Conservation (phyloP, 2,888 invertebrate species). For the Lucinisca nassula region DNA sequence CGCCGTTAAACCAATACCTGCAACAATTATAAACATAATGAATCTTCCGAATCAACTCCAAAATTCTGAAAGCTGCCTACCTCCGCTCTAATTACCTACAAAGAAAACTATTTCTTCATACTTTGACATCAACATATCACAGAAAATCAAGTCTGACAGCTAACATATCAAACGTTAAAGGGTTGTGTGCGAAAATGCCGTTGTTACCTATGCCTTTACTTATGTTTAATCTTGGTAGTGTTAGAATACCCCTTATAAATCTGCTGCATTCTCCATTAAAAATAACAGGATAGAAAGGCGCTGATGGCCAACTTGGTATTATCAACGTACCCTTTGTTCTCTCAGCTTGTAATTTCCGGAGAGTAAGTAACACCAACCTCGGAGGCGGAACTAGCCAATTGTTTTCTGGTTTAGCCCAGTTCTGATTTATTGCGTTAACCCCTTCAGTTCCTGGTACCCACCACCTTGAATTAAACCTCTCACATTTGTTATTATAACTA, state of each 20-base stretch:
- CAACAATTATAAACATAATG: neutral
- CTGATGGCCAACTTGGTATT: conserved; percentile 8
- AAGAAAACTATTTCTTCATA: too few species aligned
- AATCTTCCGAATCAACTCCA: neutral
- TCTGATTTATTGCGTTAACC: neutral
- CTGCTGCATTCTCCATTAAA: neutral
- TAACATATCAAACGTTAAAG: conserved; percentile 13
- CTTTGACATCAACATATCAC: too few species aligned
- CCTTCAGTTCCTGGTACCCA: neutral
- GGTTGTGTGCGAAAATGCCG: neutral
- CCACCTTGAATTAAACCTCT: neutral
- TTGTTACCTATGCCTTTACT: neutral
- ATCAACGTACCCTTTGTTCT: neutral
- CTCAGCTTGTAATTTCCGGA: neutral
- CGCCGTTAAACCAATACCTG: conserved; percentile 34
- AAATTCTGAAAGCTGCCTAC: neutral
- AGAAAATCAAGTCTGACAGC: too few species aligned
- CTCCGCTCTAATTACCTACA: too few species aligned
- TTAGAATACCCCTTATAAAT: neutral
- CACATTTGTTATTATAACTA: neutral
- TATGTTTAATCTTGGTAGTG: neutral
- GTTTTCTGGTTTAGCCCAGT: neutral
- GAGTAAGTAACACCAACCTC: neutral
- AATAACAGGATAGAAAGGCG: neutral
- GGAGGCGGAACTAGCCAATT: conserved; percentile 12